Conservation (phyloP, 2,113 vertebrate species). For the Variabilichromis moorii region DNA sequence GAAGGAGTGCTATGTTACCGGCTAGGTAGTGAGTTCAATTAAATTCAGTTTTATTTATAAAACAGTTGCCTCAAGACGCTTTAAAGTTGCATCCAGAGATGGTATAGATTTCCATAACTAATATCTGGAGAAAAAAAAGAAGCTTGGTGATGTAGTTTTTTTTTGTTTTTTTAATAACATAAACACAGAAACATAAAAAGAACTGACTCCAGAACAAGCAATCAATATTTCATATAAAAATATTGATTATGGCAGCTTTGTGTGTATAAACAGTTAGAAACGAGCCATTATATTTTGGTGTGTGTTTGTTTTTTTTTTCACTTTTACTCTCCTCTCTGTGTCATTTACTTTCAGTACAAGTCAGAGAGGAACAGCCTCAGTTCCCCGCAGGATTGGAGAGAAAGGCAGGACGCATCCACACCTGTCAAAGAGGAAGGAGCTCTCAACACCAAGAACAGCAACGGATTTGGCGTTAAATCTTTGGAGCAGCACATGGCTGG, state of each 20-base stretch:
- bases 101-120: background rate
- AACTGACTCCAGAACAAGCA: background rate
- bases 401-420: conserved; percentile 68
- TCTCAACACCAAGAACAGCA: conserved; percentile 72
- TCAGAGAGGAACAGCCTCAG: conserved; percentile 75
- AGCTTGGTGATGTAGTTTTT: background rate
- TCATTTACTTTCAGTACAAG: conserved; percentile 64
- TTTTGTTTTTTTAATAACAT: background rate
- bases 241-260: background rate
- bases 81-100: background rate
- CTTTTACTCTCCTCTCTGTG: background rate
- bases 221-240: background rate
- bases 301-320: background rate
- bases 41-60: background rate
- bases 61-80: background rate
- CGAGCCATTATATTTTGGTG: background rate
- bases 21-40: background rate
- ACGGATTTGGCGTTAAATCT: conserved; percentile 74
- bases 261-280: background rate
- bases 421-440: conserved; percentile 64
- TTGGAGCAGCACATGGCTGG: conserved; percentile 79
- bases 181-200: background rate
- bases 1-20: background rate
- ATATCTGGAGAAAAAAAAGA: accelerated
- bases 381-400: conserved; percentile 79